phyloP scores from a whole-genome alignment of 1,140 invertebrate species.

The Drosophila obscura region DNA sequence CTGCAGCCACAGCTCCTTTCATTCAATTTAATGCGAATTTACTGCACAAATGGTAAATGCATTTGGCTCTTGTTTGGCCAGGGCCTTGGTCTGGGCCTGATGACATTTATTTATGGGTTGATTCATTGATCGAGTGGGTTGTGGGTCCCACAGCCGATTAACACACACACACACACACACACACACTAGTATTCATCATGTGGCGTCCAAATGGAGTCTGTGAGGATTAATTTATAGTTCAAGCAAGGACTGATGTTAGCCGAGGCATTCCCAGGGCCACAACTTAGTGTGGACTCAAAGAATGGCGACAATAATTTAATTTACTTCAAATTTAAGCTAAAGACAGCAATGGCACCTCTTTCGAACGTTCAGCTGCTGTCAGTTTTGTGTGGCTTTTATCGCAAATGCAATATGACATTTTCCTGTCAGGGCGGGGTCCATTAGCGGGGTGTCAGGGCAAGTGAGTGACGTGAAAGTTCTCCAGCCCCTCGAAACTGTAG shows the following conservation, averaged over 20 bases:
- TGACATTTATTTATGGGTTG: slow-evolving; percentile 44
- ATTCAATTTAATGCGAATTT: slow-evolving; percentile 12
- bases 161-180: no score
- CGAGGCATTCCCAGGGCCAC: no score
- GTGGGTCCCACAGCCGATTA: neutral
- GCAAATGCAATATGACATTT: slow-evolving; percentile 53
- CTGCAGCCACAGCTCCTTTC: slow-evolving; percentile 6
- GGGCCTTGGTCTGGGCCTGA: neutral
- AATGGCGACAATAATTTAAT: no score
- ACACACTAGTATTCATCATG: no score
- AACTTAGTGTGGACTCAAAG: no score
- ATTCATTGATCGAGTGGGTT: slow-evolving; percentile 41
- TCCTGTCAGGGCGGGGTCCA: slow-evolving; percentile 24
- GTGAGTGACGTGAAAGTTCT: slow-evolving; percentile 21
- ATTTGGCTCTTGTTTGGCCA: slow-evolving; percentile 14
- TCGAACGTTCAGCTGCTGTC: neutral
- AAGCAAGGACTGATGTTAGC: no score
- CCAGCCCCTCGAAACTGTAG: neutral
- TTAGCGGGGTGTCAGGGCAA: slow-evolving; percentile 35
- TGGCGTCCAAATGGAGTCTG: no score
- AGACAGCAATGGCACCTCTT: neutral
- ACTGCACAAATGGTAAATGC: slow-evolving; percentile 34
- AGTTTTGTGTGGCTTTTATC: slow-evolving; percentile 16
- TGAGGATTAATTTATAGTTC: no score
- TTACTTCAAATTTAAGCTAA: no score